phyloP scores from a whole-genome alignment of 2,888 invertebrate genomes.

The Melanchra persicariae region DNA sequence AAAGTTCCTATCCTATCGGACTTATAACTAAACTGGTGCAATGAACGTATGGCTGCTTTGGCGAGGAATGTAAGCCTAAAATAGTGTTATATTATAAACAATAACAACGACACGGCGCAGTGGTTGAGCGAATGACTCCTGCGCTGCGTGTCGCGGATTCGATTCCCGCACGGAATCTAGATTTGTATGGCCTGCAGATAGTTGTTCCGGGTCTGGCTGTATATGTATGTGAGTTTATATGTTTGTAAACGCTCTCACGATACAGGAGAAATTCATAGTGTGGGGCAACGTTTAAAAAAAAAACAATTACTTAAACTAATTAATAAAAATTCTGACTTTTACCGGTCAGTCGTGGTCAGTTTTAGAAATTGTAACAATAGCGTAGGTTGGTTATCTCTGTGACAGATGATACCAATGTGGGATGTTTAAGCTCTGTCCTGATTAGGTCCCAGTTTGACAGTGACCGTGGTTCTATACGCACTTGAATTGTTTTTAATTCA shows the following conservation, averaged over 20 bases:
- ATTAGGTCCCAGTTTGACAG: conserved; percentile 25
- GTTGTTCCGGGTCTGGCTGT: too few species aligned
- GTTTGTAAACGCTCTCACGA: too few species aligned
- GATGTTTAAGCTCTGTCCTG: background rate
- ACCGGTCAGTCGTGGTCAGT: background rate
- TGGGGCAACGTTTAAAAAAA: too few species aligned
- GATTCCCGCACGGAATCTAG: too few species aligned
- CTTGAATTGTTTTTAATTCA: background rate
- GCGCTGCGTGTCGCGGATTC: too few species aligned
- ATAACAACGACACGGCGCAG: too few species aligned
- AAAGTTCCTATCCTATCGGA: too few species aligned
- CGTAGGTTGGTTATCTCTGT: conserved; percentile 22
- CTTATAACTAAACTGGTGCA: background rate
- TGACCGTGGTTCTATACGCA: background rate
- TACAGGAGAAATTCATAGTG: too few species aligned
- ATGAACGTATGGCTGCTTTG: background rate
- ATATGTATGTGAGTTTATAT: too few species aligned
- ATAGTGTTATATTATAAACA: background rate
- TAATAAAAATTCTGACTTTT: background rate
- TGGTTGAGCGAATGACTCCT: too few species aligned
- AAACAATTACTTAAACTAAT: too few species aligned
- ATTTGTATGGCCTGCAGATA: too few species aligned
- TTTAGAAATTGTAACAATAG: background rate
- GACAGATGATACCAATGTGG: conserved; percentile 15
- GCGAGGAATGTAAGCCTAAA: background rate